Base-by-base conservation (phyloP, 2,888 invertebrate genomes). In the Cheilosia urbana region DNA sequence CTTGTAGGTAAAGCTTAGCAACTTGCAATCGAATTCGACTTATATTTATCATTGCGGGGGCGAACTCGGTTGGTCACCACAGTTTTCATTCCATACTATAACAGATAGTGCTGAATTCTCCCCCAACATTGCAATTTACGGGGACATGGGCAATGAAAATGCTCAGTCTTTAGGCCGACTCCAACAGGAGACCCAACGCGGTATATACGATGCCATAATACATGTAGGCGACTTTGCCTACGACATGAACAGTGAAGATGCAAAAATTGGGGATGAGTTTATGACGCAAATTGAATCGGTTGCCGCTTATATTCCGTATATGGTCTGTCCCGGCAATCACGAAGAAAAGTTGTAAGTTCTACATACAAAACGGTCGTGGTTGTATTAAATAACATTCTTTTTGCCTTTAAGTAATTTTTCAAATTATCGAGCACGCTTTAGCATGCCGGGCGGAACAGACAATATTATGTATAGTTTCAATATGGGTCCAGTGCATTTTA, bases 201-300 rank as follows among this genome's bases (percentile, higher is more conserved):
- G 95, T 19, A 92, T 95, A 90, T 98, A 97, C 91, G 97, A 98
- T 93, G 95, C 96, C 76, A 95, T 97, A 68, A 94, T 98, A 71
- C 98, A 98, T 93, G 97, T 98, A 49, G 98, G 98, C 0, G 98
- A 98, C 93, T 98, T 98, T 93, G 98, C 98, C 0, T 98, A 98
- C 92, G 97, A 98, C 92, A 97, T 98, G 97, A 94, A 97, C 92
- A 93, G 95, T 88, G 93, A 97, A 87, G 93, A 98, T 90, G 98
- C 96, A 0, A 93, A 93, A 68, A 95, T 97, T 42, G 99, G 99
- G 0, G 98, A 99, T 93, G 95, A 96, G 91, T 99, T 98, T 92
- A 98, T 99, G 98, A 94, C 96, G 6, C 97, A 98, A 93, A 96
- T 99, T 75, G 95, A 98, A 93, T 95, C 97, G 2, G 94, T 98